A percentile compares a stretch with the other conserved stretches of the same genome.
Conservation (phyloP, 2,113 vertebrate species). For the Platycercus adscitus region DNA sequence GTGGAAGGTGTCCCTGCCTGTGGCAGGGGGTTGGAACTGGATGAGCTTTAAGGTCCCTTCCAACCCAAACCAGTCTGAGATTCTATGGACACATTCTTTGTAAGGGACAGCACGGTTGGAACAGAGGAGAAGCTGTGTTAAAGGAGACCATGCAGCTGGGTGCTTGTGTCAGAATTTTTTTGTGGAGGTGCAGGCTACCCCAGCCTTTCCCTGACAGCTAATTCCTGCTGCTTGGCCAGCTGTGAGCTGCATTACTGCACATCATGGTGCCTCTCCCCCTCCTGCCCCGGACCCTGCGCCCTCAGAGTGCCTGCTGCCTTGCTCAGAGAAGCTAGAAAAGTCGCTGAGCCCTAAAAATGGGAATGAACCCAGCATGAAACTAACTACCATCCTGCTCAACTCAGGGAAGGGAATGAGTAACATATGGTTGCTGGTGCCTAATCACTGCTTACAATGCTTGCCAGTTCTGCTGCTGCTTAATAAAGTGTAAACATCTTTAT, state of each 20-base stretch:
- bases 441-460: not conserved
- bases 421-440: not conserved
- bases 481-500: not conserved
- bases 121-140: not conserved
- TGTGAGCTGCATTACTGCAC: not conserved
- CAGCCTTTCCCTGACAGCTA: not conserved
- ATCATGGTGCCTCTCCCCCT: not conserved
- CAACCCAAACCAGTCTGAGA: not conserved
- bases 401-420: not conserved
- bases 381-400: not conserved
- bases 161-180: not conserved
- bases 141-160: not conserved
- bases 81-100: not conserved
- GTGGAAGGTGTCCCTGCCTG: too few species aligned
- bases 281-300: too few species aligned
- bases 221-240: not conserved
- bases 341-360: not conserved
- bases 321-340: not conserved
- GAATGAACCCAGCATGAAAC: not conserved
- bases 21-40: not conserved
- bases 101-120: not conserved
- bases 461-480: not conserved
- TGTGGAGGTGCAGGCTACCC: rapidly evolving
- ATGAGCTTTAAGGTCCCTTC: not conserved
- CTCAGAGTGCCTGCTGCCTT: not conserved